A percentile compares a stretch with the other conserved stretches of the same genome.
phyloP scores from a whole-genome alignment of 2,888 invertebrate genomes.

The Oscheius sp. region DNA sequence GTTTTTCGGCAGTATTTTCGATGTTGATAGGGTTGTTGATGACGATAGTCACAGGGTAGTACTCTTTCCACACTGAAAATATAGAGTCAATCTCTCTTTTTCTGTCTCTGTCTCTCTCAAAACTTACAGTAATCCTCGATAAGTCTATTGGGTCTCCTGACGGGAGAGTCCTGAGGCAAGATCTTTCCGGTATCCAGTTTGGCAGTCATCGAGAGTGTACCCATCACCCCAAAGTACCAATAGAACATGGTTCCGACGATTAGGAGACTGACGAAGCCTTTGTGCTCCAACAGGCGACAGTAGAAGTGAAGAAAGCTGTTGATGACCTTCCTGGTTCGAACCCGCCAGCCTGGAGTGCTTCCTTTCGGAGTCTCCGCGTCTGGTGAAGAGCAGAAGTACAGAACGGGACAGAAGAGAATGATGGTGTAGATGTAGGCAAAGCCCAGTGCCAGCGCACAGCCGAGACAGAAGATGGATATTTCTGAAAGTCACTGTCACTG shows the following conservation, averaged over 20 bases:
- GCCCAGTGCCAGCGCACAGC: constrained; percentile 70
- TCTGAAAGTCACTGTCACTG: constrained; percentile 49
- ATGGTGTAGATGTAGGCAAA: constrained; percentile 71
- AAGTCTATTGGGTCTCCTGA: constrained; percentile 65
- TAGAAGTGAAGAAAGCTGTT: constrained; percentile 21
- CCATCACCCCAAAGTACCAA: constrained; percentile 57
- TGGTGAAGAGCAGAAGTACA: constrained; percentile 42
- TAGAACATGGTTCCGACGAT: constrained; percentile 32
- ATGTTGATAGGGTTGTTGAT: constrained; percentile 68
- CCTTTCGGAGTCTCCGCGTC: neutral
- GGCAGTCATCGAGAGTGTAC: constrained; percentile 61
- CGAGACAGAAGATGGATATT: constrained; percentile 71
- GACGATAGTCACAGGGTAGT: constrained; percentile 71
- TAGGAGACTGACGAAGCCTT: constrained; percentile 35
- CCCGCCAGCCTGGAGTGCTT: constrained; percentile 17
- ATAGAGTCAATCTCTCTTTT: neutral
- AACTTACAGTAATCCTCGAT: constrained; percentile 59
- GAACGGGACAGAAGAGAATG: constrained; percentile 62
- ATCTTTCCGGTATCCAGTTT: constrained; percentile 70
- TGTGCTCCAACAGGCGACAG: constrained; percentile 25
- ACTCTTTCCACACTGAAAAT: constrained; percentile 66
- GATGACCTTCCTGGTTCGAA: constrained; percentile 18
- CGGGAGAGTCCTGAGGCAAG: constrained; percentile 65
- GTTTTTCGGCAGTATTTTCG: constrained; percentile 40
- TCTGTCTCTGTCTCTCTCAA: neutral